phyloP scores from a whole-genome alignment of 1,140 invertebrate genomes.

The Cherax quadricarinatus region DNA sequence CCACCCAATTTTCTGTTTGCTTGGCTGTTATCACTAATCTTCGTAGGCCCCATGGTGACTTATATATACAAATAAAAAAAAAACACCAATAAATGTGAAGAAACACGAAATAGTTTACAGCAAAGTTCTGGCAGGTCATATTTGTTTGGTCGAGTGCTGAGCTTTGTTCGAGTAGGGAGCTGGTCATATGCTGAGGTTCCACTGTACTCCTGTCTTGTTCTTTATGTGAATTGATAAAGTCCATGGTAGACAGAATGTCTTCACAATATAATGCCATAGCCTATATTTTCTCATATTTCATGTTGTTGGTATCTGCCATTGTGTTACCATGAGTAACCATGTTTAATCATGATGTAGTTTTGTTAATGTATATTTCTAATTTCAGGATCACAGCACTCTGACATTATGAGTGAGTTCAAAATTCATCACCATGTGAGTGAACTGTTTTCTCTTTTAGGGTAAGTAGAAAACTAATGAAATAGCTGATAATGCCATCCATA shows the following conservation, averaged over 20 bases:
- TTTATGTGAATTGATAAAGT: neutral
- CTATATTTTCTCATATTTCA: neutral
- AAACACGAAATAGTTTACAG: too few relatives aligned
- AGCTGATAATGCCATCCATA: neutral
- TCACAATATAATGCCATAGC: neutral
- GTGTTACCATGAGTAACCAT: neutral
- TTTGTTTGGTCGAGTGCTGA: too few relatives aligned
- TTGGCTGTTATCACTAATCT: too few relatives aligned
- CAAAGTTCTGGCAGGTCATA: too few relatives aligned
- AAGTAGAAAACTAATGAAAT: neutral
- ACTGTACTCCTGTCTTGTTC: too few relatives aligned
- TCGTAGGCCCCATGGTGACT: too few relatives aligned
- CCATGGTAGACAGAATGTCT: too few relatives aligned
- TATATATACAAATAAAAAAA: too few relatives aligned
- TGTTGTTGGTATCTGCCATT: neutral
- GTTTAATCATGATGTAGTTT: neutral
- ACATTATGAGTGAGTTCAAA: conserved; percentile 29
- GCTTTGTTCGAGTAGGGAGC: too few relatives aligned
- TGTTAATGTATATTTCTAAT: neutral
- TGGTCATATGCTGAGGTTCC: too few relatives aligned
- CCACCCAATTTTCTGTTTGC: too few relatives aligned
- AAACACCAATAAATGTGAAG: too few relatives aligned
- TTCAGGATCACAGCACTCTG: neutral
- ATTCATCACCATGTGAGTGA: conserved; percentile 46
- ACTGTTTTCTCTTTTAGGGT: conserved; percentile 28